phyloP scores from a whole-genome alignment of 2,113 vertebrate species.

The Clarias batrachus region DNA sequence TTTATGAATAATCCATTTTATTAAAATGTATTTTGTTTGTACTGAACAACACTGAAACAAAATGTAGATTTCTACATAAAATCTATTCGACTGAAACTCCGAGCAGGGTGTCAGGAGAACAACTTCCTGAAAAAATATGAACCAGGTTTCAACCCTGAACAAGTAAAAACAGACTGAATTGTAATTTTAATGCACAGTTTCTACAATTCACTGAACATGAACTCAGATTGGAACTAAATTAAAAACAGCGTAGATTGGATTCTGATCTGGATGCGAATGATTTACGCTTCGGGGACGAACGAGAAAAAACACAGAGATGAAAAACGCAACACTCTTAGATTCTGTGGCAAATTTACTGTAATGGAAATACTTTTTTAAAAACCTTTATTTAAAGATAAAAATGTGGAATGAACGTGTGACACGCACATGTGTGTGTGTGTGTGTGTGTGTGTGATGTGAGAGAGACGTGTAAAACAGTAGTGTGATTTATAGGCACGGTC shows the following conservation, averaged over 20 bases:
- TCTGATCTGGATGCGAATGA: neutral
- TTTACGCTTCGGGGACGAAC: neutral
- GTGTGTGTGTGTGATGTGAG: neutral
- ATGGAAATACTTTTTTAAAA: constrained; percentile 51
- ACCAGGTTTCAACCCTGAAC: neutral
- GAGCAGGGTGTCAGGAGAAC: constrained; percentile 20
- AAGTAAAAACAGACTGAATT: neutral
- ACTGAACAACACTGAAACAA: constrained; percentile 46
- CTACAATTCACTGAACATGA: constrained; percentile 3
- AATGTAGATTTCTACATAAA: constrained; percentile 42
- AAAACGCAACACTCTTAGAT: neutral
- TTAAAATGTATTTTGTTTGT: constrained; percentile 43
- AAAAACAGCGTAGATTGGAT: neutral
- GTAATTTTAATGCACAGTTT: constrained; percentile 1
- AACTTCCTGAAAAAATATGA: constrained; percentile 27
- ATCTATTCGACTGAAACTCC: constrained; percentile 34
- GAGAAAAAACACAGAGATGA: neutral
- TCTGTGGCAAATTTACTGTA: constrained; percentile 29
- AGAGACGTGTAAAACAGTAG: constrained; percentile 30
- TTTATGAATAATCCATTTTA: constrained; percentile 42
- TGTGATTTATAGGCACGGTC: constrained; percentile 45
- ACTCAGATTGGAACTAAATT: neutral
- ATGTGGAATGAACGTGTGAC: constrained; percentile 33
- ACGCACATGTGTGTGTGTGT: neutral
- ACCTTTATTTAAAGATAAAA: constrained; percentile 58